Evolutionary conservation across 2,888 invertebrate species (phyloP), one percentile per base, ranked within the genome.

Genomic region (Scaptomyza flava): DNA sequence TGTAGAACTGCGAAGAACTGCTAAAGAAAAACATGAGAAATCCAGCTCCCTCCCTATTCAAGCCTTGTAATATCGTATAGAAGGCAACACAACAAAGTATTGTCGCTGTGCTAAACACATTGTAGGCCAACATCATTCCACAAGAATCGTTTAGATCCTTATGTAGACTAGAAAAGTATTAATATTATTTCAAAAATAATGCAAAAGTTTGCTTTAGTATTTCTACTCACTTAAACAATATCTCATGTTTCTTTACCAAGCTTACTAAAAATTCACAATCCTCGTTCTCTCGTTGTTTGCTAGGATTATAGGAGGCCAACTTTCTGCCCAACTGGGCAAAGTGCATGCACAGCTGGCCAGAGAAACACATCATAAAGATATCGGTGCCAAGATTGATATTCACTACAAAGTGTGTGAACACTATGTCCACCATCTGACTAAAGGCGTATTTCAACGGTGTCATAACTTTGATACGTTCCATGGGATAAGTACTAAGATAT

Each of bases 11-110:
- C 7, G 59, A 53, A 0, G 74, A 51, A 2, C 41, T 5, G 30
- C 66, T 62, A 6, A 59, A 12, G 43, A 71, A 81, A 6, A 65
- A 58, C 30, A 62, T n/a, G 7, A 72, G 17, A 50, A 59, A 79
- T n/a, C 51, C 64, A 2, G 66, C 31, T n/a, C 81, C 79, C n/a
- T 81, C 81, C 2, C 36, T 36, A 31, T 62, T 79, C 2, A 79
- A 1, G 1, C 81, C 79, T 50, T 73, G 58, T 1, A 76, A 38
- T 5, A 81, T 52, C 0, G 62, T 61, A 14, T 79, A 79, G 38
- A 67, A 58, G n/a, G 60, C 62, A n/a, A 53, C 43, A 30, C 71
- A 77, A 33, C 82, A 81, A 3, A 68, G 63, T 23, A 50, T 47
- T 2, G 43, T 65, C n/a, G 74, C 71, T 3, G 68, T 79, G 14